Evolutionary conservation across 2,888 invertebrate species (phyloP), one percentile per base, ranked within the genome.

Genomic region (Pterostichus madidus): DNA sequence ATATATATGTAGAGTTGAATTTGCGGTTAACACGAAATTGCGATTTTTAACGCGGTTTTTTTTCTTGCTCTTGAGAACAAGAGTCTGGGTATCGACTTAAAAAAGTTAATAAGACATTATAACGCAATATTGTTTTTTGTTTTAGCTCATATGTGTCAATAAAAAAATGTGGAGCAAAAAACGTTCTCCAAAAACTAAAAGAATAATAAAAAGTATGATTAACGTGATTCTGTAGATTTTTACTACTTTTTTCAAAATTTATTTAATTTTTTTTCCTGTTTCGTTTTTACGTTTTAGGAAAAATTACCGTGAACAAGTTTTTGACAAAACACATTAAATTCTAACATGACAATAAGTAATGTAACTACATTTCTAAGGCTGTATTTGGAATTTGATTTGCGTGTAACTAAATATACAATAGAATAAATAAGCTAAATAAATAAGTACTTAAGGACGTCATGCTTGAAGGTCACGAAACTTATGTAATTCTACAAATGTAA

Each of bases 401-500:
- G 13, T 35, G 13, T 64, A 32, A 32, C 35, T 35, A 64, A 35
- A 35, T 32, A 61, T 35, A 64, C 64, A 15, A 35, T 6, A 59
- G 24, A 24, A 56, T 35, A 31, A 61, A 64, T 35, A 64, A 8
- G 10, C 35, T 64, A 13, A 49, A 49, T 49, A 11, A 49, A 49
- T 49, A 49, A 49, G 13, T 11, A 49, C 11, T 49, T n/a, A 32
- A 10, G 35, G 32, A 32, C 64, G 49, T 49, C 49, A 49, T 49
- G 49, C 49, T 49, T 64, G 64, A 64, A 64, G 64, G 64, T 64
- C 31, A 13, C 49, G 13, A 13, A n/a, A n/a, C 64, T 64, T 64
- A 64, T 64, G 31, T 64, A 64, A 64, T 35, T 64, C 32, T 13
- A 49, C 49, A 49, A 49, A 49, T 64, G 8, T 32, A n/a, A 32